Evolutionary conservation across 2,797 vertebrate genomes (phyloP).

Genomic region (Peromyscus eremicus): DNA sequence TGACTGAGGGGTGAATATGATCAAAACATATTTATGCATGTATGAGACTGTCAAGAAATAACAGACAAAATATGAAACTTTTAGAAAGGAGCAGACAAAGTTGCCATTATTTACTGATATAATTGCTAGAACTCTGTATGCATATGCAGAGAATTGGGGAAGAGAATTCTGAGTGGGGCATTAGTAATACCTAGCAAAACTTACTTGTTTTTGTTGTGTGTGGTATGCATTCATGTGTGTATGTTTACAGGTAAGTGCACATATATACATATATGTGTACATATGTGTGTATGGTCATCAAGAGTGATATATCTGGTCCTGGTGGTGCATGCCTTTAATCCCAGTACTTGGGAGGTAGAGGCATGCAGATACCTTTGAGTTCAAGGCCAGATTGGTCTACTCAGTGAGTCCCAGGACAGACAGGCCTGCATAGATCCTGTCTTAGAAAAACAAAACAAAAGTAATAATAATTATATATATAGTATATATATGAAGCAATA

Average conservation of each 20-base stretch:
- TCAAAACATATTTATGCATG: neutral
- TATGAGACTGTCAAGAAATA: neutral
- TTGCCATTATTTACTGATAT: neutral
- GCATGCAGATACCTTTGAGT: neutral
- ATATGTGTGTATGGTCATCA: neutral
- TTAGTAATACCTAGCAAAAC: neutral
- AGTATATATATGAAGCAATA: neutral
- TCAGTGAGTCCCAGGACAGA: neutral
- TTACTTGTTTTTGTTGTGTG: neutral
- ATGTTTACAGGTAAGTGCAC: neutral
- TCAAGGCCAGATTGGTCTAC: neutral
- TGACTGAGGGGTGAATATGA: neutral
- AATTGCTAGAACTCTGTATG: neutral
- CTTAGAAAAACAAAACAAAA: neutral
- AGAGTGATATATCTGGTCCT: neutral
- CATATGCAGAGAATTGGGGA: neutral
- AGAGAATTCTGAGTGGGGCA: neutral
- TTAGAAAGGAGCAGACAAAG: neutral
- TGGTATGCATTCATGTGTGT: neutral
- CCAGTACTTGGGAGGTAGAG: neutral
- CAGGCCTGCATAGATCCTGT: neutral
- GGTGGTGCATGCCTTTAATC: neutral
- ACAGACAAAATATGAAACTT: neutral
- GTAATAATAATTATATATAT: neutral
- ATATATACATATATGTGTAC: neutral